Base-by-base conservation (phyloP, 2,888 invertebrate genomes). In the Cephus sareptanus region DNA sequence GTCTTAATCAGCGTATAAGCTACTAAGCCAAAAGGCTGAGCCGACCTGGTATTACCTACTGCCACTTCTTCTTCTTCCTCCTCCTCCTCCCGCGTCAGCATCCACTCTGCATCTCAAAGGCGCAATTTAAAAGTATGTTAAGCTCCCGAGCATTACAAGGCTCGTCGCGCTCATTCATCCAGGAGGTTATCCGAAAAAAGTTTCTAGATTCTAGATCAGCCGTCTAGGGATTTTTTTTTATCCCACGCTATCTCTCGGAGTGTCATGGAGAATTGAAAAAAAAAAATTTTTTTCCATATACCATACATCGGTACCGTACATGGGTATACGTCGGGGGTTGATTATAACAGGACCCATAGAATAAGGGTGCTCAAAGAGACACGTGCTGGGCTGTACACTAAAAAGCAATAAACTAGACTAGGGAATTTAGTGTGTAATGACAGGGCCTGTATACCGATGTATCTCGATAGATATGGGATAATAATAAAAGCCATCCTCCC, bases 1-100 rank as follows among this genome's bases (percentile, higher is more conserved):
- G 90, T 90, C 90, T 90, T 90, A 90, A 90, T 90, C 90, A 90
- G 89, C 90, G 89, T 90, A 86, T 89, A 90, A 90, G 90, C 90
- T 89, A 87, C 87, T 85, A 85, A 83, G 87, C 86, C 86, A 85
- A 87, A 86, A 87, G 85, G 86, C 82, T 84, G 80, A 78, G 76
- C 81, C 79, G 74, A 79, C 78, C 78, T 75, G 79, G 79, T 77
- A 81, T 80, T 73, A 81, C 35, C 79, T 73, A 73, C 78, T 78
- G 78, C 75, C 79, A 81, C 83, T 40, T 40, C 40, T 40, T 40
- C 40, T 13, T 37, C 37, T 6, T 15, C 15, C 6, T 23, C 40
- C 15, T 75, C 75, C 34, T 75, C 75, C 77, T 74, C 75, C 75
- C 40, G 33, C 71, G 4, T 23, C 71, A 79, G 76, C 83, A 84